Evolutionary conservation across 1,140 invertebrate species (phyloP), one percentile per base, ranked within the genome.

Genomic region (Capitella teleta): DNA sequence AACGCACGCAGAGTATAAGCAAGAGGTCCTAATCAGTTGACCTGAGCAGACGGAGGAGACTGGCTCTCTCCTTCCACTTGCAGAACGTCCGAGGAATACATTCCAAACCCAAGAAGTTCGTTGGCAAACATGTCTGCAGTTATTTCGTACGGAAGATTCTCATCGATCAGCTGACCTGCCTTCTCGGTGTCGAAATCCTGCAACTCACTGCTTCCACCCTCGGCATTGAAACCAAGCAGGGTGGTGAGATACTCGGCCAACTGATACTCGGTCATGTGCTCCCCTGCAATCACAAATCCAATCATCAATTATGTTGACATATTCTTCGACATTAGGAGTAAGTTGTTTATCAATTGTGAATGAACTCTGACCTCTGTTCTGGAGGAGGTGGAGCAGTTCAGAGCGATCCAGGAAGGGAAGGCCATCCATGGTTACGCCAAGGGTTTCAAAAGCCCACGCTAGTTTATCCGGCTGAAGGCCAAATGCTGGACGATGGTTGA

Each of bases 401-500:
- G 62, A 63, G 49, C 68, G 58, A 10, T 64, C 61, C 19, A 70
- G 57, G 21, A 60, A 41, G 40, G 47, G 47, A 12, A 52, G 53
- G 24, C 58, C 58, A 12, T 56, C 40, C n/a, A 52, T 49, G 6
- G 59, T 47, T n/a, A 62, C 51, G 23, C 62, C 66, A 21, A 72
- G 55, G 5, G 59, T 58, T 18, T 67, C 57, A 57, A 71, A 73
- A 2, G 67, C 61, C 55, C 59, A 59, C 8, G 58, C 26, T 21
- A 73, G 53, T 50, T 65, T 62, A 38, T 67, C 61, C 14, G 62
- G 61, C 26, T 64, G 60, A 25, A 71, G 49, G 21, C 67, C 67
- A 61, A 71, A 70, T 14, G 78, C 77, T 8, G 82, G 81, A 47
- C 80, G 73, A 62, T 85, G 82, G 62, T 85, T 85, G 19, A 84